A percentile compares a stretch with the other conserved stretches of the same genome.
These are phyloP conservation scores for Heliconius congener DNA, from an alignment of 1,140 invertebrate species.

Conservation along the genomic window DNA sequence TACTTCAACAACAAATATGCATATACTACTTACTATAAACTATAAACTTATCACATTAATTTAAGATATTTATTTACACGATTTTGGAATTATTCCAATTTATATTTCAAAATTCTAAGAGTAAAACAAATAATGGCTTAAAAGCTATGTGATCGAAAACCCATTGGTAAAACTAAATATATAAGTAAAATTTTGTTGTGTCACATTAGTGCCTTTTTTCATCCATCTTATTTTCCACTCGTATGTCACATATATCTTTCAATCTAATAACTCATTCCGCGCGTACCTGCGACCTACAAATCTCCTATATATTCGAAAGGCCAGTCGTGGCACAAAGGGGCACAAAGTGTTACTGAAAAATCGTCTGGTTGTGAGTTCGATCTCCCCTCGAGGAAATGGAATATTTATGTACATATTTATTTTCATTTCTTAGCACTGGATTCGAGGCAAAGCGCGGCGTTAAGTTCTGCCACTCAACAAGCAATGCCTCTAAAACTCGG, in stretches of 20 bases:
- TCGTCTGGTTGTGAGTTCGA: too few relatives aligned
- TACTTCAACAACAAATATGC: too few relatives aligned
- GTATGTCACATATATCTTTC: not conserved
- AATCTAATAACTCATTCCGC: conserved; percentile 3
- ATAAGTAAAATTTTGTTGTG: not conserved
- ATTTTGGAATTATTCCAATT: not conserved
- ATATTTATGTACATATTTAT: too few relatives aligned
- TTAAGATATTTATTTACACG: not conserved
- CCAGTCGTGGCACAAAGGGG: too few relatives aligned
- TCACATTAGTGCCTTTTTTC: not conserved
- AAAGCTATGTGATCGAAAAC: not conserved
- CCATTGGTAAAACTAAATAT: not conserved
- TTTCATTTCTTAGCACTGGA: too few relatives aligned
- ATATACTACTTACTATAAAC: too few relatives aligned
- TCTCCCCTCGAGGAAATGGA: too few relatives aligned
- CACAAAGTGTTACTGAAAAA: too few relatives aligned
- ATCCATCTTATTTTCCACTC: not conserved
- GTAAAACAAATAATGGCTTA: not conserved
- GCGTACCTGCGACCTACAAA: conserved; percentile 5
- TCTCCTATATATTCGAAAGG: not conserved
- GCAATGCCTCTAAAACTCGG: too few relatives aligned
- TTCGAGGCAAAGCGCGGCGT: too few relatives aligned
- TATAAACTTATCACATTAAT: not conserved
- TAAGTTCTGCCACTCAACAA: too few relatives aligned
- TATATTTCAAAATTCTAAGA: too few relatives aligned